Conservation (phyloP, 2,888 invertebrate genomes). For the Aporophyla lueneburgensis region DNA sequence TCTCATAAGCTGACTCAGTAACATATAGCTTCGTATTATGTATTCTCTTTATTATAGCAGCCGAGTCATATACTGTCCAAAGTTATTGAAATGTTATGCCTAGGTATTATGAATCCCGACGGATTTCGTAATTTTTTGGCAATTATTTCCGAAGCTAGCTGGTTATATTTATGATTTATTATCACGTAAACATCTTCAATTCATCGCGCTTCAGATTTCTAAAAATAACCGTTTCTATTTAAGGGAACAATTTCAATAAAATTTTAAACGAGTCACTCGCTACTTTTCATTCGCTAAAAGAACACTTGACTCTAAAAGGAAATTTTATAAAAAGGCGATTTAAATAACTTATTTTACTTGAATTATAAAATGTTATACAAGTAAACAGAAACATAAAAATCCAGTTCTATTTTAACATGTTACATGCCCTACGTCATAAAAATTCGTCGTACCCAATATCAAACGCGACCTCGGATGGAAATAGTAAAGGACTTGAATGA, state of each 20-base stretch:
- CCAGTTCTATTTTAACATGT: conserved; percentile 41
- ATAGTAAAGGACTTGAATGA: conserved; percentile 56
- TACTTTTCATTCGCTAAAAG: conserved; percentile 21
- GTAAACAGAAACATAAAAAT: conserved; percentile 30
- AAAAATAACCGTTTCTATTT: conserved; percentile 40
- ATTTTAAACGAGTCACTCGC: conserved; percentile 6
- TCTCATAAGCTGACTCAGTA: conserved; percentile 14
- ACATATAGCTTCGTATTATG: conserved; percentile 10
- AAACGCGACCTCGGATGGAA: conserved; percentile 42
- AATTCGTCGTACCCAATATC: conserved; percentile 48
- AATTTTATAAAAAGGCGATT: conserved; percentile 19
- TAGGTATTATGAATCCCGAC: conserved; percentile 10
- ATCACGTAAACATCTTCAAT: conserved; percentile 23
- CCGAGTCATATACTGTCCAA: background rate
- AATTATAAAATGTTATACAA: conserved; percentile 10
- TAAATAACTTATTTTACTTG: conserved; percentile 9
- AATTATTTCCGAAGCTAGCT: background rate
- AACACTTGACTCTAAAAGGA: conserved; percentile 24
- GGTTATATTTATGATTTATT: conserved; percentile 27
- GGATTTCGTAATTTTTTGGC: background rate
- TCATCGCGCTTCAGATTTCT: conserved; percentile 3
- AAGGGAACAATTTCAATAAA: conserved; percentile 20
- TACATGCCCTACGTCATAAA: conserved; percentile 43
- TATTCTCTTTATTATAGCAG: conserved; percentile 9
- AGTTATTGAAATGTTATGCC: conserved; percentile 15